Conservation (phyloP, 2,113 vertebrate species). For the Mirounga angustirostris region DNA sequence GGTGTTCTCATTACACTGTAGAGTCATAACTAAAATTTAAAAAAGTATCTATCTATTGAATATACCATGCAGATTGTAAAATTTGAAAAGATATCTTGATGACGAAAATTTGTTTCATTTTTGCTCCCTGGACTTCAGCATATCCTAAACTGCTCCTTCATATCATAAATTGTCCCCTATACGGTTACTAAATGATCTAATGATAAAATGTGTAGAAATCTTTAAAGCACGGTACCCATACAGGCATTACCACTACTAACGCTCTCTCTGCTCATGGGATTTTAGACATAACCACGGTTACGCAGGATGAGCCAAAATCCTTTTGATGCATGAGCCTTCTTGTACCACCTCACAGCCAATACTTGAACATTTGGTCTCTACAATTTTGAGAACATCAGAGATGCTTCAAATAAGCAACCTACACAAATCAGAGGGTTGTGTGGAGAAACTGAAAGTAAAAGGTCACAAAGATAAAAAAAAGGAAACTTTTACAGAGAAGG, state of each 20-base stretch:
- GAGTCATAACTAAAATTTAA: background rate
- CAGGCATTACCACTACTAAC: background rate
- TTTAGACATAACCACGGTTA: background rate
- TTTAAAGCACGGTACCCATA: background rate
- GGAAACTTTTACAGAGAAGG: background rate
- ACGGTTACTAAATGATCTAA: background rate
- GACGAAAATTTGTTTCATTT: background rate
- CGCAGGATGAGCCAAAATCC: background rate
- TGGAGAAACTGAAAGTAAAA: background rate
- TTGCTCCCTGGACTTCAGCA: background rate
- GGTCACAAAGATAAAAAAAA: background rate
- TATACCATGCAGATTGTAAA: background rate
- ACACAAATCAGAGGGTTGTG: background rate
- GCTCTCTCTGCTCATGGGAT: background rate
- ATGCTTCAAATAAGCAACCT: background rate
- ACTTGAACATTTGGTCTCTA: background rate
- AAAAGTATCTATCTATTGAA: background rate
- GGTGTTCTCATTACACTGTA: background rate
- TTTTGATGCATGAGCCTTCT: background rate
- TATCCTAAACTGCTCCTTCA: background rate
- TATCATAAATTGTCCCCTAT: background rate
- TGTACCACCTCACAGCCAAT: background rate
- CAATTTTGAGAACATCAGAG: background rate
- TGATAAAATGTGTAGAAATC: background rate
- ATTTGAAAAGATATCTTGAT: background rate